These are phyloP conservation scores for Drosophila demipolita DNA, from an alignment of 2,888 invertebrate genomes.

Conservation along the genomic window DNA sequence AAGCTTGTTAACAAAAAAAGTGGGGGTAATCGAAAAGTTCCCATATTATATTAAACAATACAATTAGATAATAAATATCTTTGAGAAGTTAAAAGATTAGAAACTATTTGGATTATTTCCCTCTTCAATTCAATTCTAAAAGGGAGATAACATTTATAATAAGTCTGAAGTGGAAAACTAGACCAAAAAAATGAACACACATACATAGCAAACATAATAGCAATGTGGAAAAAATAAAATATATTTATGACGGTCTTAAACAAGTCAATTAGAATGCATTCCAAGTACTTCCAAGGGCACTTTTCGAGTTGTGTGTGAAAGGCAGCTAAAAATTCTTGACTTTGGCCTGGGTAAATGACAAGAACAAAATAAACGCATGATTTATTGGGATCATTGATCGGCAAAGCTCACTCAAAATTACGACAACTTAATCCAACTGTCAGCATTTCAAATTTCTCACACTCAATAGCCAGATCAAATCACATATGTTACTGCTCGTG, in stretches of 20 bases:
- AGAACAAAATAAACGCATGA: slow-evolving; percentile 15
- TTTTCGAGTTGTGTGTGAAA: neutral
- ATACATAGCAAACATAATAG: too few relatives aligned
- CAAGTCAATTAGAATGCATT: slow-evolving; percentile 24
- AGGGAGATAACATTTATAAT: neutral
- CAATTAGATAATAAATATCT: neutral
- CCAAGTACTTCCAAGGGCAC: slow-evolving; percentile 20
- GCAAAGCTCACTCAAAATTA: slow-evolving; percentile 30
- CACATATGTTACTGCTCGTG: slow-evolving; percentile 6
- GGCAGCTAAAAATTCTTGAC: slow-evolving; percentile 12
- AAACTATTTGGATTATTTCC: neutral
- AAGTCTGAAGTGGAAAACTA: neutral
- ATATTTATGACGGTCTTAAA: neutral
- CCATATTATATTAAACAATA: neutral
- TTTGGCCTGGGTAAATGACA: neutral
- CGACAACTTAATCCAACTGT: slow-evolving; percentile 51
- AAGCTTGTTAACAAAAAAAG: slow-evolving; percentile 8
- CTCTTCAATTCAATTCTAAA: neutral
- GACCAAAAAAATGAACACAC: neutral
- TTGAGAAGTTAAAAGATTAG: neutral
- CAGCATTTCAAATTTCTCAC: slow-evolving; percentile 27
- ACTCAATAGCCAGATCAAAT: slow-evolving; percentile 20
- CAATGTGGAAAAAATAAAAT: neutral
- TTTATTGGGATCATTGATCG: slow-evolving; percentile 53
- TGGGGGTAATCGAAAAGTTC: slow-evolving; percentile 11